Conservation (phyloP, 2,797 vertebrate species). For the Halcyon smyrnensis region DNA sequence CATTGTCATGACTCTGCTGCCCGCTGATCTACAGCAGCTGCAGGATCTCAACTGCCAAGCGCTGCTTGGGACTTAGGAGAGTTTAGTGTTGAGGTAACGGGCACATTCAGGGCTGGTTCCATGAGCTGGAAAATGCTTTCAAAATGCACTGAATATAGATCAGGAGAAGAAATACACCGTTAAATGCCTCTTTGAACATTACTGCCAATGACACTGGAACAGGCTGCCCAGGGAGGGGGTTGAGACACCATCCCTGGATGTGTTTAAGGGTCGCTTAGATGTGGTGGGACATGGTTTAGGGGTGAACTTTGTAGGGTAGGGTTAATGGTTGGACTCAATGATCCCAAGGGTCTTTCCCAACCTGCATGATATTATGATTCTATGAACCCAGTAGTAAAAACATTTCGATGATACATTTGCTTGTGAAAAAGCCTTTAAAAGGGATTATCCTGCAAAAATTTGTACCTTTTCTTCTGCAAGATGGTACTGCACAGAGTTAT, state of each 20-base stretch:
- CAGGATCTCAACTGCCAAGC: fast-evolving
- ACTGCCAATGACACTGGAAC: background rate
- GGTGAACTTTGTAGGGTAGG: too few relatives aligned
- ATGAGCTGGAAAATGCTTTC: background rate
- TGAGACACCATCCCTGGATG: too few relatives aligned
- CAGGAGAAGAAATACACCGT: background rate
- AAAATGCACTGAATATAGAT: background rate
- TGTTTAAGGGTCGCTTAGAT: too few relatives aligned
- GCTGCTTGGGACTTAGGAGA: background rate
- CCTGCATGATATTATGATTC: too few relatives aligned
- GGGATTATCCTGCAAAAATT: background rate
- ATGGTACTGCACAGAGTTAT: background rate
- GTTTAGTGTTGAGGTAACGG: fast-evolving
- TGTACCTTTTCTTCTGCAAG: background rate
- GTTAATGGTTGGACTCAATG: too few relatives aligned
- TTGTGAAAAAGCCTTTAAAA: background rate
- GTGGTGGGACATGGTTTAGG: too few relatives aligned
- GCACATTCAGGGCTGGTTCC: background rate
- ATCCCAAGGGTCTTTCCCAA: too few relatives aligned
- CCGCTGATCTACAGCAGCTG: background rate
- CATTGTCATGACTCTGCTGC: background rate
- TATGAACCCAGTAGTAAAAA: background rate
- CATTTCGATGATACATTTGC: background rate
- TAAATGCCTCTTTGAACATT: background rate
- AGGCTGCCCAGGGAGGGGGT: too few relatives aligned